Base-by-base conservation (phyloP, 2,888 invertebrate species). In the Dorcus parallelipipedus region DNA sequence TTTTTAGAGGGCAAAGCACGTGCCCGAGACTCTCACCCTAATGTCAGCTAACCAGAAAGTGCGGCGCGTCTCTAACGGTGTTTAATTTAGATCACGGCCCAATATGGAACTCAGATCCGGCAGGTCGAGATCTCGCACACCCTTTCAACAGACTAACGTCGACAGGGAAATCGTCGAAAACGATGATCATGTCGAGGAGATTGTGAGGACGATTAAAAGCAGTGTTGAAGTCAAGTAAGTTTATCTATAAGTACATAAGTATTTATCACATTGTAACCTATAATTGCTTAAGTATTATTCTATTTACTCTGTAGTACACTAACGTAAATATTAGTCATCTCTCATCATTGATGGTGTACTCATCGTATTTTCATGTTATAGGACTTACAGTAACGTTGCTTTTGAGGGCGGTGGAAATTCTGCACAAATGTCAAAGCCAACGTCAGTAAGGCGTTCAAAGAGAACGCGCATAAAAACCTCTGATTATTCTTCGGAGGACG, bases 101-200 rank as follows among this genome's bases (percentile, higher is more conserved):
- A 45, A 52, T 42, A 78, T 77, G 77, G 76, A 84, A 78, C 82
- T 86, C 74, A 80, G 87, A 77, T 84, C 86, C 76, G 73, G 70
- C 56, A 84, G 87, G 79, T 88, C 88, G 69, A 83, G 88, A 67
- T 88, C 88, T 40, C 86, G 84, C 73, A 88, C 88, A 69, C 88
- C 88, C 63, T 86, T 86, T 72, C 75, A 84, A 67, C 79, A 82
- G 64, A 84, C 84, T 56, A 82, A 78, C 68, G 82, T 84, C 69
- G 84, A 86, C 73, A 82, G 78, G 64, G 85, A 84, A 71, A 72
- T 77, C 23, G 82, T 82, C 62, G 76, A 75, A 47, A 83, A 80
- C 38, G 67, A 63, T 42, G 71, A 69, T 61, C 65, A 71, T 61
- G 69, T 70, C 17, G 68, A 70, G 42, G 69, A 62, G 41, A 61